These are phyloP conservation scores for Laspeyria flexula DNA, from an alignment of 2,888 invertebrate species.

Conservation along the genomic window DNA sequence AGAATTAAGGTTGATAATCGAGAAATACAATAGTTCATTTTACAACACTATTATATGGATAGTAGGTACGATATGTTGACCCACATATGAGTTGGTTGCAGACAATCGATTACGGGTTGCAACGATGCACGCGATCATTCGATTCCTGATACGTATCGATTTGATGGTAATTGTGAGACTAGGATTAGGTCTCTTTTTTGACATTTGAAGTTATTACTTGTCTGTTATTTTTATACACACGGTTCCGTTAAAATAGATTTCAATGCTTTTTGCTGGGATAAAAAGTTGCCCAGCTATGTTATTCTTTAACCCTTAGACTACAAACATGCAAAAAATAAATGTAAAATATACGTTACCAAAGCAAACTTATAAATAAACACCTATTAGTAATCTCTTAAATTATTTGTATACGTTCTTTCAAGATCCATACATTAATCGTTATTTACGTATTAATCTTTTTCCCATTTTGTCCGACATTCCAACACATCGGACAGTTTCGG, in stretches of 20 bases:
- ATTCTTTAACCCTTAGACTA: too few relatives aligned
- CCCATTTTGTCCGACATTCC: background rate
- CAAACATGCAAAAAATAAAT: background rate
- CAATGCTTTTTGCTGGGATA: too few relatives aligned
- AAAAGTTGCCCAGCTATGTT: too few relatives aligned
- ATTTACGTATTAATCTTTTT: slow-evolving; percentile 1
- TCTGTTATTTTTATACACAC: background rate
- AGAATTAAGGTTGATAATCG: too few relatives aligned
- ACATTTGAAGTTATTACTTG: background rate
- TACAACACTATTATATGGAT: too few relatives aligned
- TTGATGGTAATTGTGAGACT: slow-evolving; percentile 12
- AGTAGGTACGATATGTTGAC: too few relatives aligned
- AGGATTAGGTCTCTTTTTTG: background rate
- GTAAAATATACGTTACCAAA: background rate
- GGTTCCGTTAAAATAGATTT: background rate
- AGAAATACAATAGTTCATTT: too few relatives aligned
- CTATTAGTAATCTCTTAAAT: background rate
- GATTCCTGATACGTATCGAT: slow-evolving; percentile 41
- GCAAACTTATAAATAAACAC: background rate
- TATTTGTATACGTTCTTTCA: background rate
- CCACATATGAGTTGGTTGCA: slow-evolving; percentile 47
- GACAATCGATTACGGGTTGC: slow-evolving; percentile 56
- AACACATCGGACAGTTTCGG: slow-evolving; percentile 3
- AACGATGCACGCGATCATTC: slow-evolving; percentile 59
- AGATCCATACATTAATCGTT: too few relatives aligned